Conservation (phyloP, 2,888 invertebrate genomes). For the Eupithecia pulchellata region DNA sequence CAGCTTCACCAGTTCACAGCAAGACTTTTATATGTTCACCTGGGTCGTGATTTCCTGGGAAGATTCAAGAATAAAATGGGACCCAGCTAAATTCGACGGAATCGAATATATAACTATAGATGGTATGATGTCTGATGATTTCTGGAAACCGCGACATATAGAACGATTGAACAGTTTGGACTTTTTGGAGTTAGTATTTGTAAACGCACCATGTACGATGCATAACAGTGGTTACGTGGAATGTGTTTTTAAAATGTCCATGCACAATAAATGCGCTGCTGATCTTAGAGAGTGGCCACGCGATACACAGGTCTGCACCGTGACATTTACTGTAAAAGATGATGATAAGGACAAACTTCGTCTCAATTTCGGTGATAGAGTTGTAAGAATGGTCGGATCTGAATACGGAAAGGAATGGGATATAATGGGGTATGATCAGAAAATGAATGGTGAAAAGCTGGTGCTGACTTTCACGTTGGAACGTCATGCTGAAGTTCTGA, state of each 20-base stretch:
- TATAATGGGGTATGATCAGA: conserved; percentile 53
- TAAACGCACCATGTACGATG: conserved; percentile 43
- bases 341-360: conserved; percentile 45
- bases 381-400: conserved; percentile 44
- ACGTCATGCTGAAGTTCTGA: conserved; percentile 55
- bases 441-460: conserved; percentile 45
- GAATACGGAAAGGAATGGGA: conserved; percentile 60
- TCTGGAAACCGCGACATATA: not conserved
- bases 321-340: conserved; percentile 13
- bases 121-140: not conserved
- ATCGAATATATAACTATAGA: conserved; percentile 4
- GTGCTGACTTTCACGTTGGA: conserved; percentile 56
- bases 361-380: conserved; percentile 40
- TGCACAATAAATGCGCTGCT: conserved; percentile 18
- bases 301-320: conserved; percentile 53
- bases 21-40: conserved; percentile 6
- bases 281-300: conserved; percentile 60
- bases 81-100: conserved; percentile 14
- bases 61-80: conserved; percentile 18
- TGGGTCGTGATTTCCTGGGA: conserved; percentile 4
- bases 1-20: conserved; percentile 3
- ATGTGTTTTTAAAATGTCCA: conserved; percentile 41
- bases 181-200: not conserved
- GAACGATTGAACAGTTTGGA: not conserved
- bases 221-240: conserved; percentile 42